Base-by-base conservation (phyloP, 2,113 vertebrate species). In the Hippocampus mohnikei region DNA sequence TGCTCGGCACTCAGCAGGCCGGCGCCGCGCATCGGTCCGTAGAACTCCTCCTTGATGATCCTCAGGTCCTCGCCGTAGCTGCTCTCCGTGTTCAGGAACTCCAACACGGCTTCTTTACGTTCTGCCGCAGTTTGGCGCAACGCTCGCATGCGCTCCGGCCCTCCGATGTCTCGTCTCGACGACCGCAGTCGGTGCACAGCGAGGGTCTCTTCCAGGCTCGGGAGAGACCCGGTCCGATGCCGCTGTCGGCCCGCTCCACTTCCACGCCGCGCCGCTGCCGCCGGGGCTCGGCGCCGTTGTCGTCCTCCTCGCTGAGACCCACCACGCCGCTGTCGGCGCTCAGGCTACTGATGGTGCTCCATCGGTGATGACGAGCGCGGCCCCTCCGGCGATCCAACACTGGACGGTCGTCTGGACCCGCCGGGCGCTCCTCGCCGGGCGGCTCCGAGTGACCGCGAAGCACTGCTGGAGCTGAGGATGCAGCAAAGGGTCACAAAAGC, bases 311-410 rank as follows among this genome's bases (percentile, higher is more conserved):
- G 0, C 90, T 93, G 69, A 95, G 87, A 0, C 94, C 94, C 8
- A 95, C 94, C 2, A 97, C 94, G 0, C 95, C 95, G 0, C 95
- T 96, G 93, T 96, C 95, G 0, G 94, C 92, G 48, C 95, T 97
- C 80, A 96, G 89, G 81, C 94, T 95, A 91, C 95, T 96, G 81
- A 95, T 88, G 6, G 94, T 95, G 86, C 95, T 96, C 95, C 95
- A 96, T 41, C 95, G 95, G 58, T 93, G 94, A 55, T 94, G 87
- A 41, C 68, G 88, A n/a, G 71, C 70, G 16, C 85, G 85, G 1
- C 85, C 71, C 8, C 68, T 79, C 60, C 84, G 92, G 37, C 13
- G 27, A 8, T 33, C 16, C 7, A 16, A 60, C 7, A 6, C 27
- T 1, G 8, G 2, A 0, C 16, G 58, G 15, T 41, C 18, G 52